Base-by-base conservation (phyloP, 2,888 invertebrate genomes). In the Leptinotarsa peninsularis region DNA sequence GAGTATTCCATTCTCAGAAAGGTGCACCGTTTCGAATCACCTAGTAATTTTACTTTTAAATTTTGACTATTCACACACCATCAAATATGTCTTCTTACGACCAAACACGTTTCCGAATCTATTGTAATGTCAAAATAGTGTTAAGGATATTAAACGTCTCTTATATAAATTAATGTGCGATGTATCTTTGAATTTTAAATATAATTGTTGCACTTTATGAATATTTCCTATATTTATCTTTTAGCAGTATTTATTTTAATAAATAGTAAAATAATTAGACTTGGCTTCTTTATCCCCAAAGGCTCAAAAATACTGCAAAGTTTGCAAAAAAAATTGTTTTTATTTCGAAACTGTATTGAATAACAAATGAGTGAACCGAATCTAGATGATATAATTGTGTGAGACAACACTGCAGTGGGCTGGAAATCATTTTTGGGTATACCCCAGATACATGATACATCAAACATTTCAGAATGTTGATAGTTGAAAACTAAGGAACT, bases 231-330 rank as follows among this genome's bases (percentile, higher is more conserved):
- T 76, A 76, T 76, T 76, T 76, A 76, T 76, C 74, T 76, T 76
- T 76, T 76, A 76, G 76, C 76, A 76, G 76, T 76, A 76, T 76
- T 76, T 76, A 76, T 76, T 76, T 76, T 76, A 76, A 76, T 76
- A 76, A 76, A 76, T 74, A 76, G 76, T 76, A 74, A 76, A 76
- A 76, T 63, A 76, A 76, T 60, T 33, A 2, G 27, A 33, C 17
- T 33, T 33, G 4, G 63, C 63, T 33, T 33, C n/a, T 63, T 63
- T 63, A 63, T 63, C 33, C 63, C 63, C 33, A 33, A 33, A 33
- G 2, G 33, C 33, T 1, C 33, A 1, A 7, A 7, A 33, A 33
- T 33, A 33, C 33, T 7, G 33, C 33, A 33, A 33, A 33, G 33
- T 33, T 33, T 10, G 33, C 33, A 5, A 27, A 33, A 27, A 33